These are phyloP conservation scores for Magallana gigas DNA, from an alignment of 1,140 invertebrate species.

Conservation along the genomic window DNA sequence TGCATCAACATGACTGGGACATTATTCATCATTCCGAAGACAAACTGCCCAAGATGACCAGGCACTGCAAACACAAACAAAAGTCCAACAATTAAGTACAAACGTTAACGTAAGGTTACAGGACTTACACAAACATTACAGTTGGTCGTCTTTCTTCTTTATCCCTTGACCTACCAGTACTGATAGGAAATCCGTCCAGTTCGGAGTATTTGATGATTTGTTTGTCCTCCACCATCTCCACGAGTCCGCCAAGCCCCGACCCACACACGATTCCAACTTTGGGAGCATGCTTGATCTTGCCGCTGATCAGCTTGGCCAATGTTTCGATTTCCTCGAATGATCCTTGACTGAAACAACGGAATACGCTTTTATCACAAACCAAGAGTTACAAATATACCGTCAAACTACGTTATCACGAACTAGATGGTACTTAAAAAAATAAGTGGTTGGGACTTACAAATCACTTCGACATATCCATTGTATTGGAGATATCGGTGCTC, in stretches of 20 bases:
- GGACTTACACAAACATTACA: no score
- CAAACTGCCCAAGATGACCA: slow-evolving; percentile 94
- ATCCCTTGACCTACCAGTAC: slow-evolving; percentile 80
- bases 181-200: slow-evolving; percentile 94
- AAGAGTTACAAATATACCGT: no score
- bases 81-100: no score
- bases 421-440: no score
- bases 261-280: slow-evolving; percentile 97
- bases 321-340: slow-evolving; percentile 87
- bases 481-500: no score
- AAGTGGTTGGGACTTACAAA: no score
- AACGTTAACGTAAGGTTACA: no score
- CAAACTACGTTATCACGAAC: no score
- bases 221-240: slow-evolving; percentile 87
- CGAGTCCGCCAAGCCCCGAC: slow-evolving; percentile 92
- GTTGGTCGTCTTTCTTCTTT: no score
- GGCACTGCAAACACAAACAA: slow-evolving; percentile 82
- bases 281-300: slow-evolving; percentile 85
- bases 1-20: slow-evolving; percentile 95
- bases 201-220: slow-evolving; percentile 90
- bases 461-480: no score
- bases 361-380: no score
- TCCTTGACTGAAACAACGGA: not conserved
- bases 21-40: slow-evolving; percentile 90
- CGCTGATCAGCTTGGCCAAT: slow-evolving; percentile 88